Evolutionary conservation across 2,797 vertebrate species (phyloP).

Genomic region (Neomorphus geoffroyi): DNA sequence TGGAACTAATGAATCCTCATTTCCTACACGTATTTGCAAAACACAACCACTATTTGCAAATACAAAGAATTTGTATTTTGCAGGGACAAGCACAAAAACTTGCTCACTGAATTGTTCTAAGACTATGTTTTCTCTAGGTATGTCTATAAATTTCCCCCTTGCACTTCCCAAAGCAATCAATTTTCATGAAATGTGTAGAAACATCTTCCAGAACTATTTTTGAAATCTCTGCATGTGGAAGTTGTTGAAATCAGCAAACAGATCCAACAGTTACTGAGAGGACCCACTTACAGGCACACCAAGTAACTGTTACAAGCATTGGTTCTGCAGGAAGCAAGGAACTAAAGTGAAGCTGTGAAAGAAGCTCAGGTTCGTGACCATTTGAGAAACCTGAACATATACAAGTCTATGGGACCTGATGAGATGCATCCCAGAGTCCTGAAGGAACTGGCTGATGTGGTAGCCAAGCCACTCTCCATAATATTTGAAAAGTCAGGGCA

Average conservation of each 20-base stretch:
- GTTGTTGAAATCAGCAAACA: not conserved
- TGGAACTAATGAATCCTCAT: constrained; percentile 21
- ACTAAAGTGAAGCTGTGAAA: not conserved
- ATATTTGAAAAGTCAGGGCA: too few relatives aligned
- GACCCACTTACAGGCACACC: not conserved
- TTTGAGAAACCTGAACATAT: too few relatives aligned
- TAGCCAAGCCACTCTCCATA: too few relatives aligned
- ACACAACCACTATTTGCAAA: constrained; percentile 1
- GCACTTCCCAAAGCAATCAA: not conserved
- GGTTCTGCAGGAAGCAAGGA: not conserved
- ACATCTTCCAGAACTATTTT: not conserved
- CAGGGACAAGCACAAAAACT: not conserved
- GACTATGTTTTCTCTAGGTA: not conserved
- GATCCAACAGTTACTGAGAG: not conserved
- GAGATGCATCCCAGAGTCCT: too few relatives aligned
- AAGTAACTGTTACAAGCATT: not conserved
- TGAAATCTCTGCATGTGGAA: not conserved
- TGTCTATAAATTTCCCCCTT: not conserved
- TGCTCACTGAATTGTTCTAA: not conserved
- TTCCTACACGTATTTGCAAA: constrained; percentile 16
- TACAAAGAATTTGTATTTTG: not conserved
- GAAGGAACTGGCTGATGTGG: too few relatives aligned
- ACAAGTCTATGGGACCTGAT: too few relatives aligned
- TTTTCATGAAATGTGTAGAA: not conserved
- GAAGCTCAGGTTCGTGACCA: too few relatives aligned